Conservation (phyloP, 2,113 vertebrate species). For the Todiramphus chloris region DNA sequence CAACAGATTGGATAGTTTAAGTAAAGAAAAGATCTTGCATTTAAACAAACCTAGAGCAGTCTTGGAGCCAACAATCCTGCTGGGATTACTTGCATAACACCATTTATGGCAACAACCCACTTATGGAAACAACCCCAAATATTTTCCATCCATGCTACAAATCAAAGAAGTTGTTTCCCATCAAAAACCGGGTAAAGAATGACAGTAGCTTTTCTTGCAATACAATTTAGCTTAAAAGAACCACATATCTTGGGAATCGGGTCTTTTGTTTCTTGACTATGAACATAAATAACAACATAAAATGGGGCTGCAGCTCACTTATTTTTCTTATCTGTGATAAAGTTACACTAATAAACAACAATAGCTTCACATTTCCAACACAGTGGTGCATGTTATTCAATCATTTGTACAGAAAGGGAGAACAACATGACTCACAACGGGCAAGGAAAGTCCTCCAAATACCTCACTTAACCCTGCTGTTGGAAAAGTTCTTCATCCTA, state of each 20-base stretch:
- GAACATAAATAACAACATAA: neutral
- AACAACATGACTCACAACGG: neutral
- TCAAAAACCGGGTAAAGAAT: neutral
- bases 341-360: neutral
- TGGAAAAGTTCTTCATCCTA: neutral
- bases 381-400: neutral
- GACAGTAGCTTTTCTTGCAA: neutral
- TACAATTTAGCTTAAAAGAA: neutral
- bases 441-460: neutral
- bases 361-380: neutral
- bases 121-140: neutral
- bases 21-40: neutral
- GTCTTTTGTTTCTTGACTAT: neutral
- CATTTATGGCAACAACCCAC: neutral
- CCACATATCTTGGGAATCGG: neutral
- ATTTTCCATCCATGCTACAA: neutral
- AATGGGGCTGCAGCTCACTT: neutral
- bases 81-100: conserved; percentile 1
- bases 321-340: neutral
- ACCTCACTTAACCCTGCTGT: neutral
- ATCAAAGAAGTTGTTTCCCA: neutral
- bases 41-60: neutral
- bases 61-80: neutral
- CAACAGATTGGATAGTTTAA: neutral
- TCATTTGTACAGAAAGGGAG: neutral